Conservation (phyloP, 2,797 vertebrate species). For the Microhierax caerulescens region DNA sequence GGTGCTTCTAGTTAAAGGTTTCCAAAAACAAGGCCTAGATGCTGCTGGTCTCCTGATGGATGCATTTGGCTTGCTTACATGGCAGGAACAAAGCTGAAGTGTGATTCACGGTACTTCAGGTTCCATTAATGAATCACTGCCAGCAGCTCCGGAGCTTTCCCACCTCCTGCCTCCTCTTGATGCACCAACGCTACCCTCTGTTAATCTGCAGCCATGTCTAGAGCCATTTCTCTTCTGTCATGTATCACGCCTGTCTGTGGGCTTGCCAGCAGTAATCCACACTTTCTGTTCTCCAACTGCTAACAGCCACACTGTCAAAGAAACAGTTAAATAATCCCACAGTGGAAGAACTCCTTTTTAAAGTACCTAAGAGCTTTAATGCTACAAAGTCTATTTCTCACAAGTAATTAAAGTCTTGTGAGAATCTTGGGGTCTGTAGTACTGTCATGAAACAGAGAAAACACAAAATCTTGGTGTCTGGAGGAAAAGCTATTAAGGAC, state of each 20-base stretch:
- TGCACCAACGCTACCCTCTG: background rate
- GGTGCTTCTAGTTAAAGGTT: background rate
- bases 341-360: constrained; percentile 48
- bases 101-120: constrained; percentile 13
- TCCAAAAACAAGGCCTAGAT: background rate
- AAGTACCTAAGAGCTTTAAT: constrained; percentile 52
- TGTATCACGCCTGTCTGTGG: background rate
- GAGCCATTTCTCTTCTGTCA: background rate
- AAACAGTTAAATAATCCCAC: background rate
- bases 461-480: background rate
- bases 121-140: constrained; percentile 3
- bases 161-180: background rate
- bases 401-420: constrained; percentile 60
- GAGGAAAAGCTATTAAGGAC: background rate
- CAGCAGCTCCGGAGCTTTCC: background rate
- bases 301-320: background rate
- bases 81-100: background rate
- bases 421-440: constrained; percentile 10
- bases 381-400: constrained; percentile 52
- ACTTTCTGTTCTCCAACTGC: background rate
- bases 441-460: background rate
- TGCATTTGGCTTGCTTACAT: background rate
- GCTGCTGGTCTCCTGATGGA: background rate
- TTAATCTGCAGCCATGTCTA: background rate
- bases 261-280: background rate